Evolutionary conservation across 2,888 invertebrate species (phyloP), one percentile per base, ranked within the genome.

Genomic region (Cheilosia grossa): DNA sequence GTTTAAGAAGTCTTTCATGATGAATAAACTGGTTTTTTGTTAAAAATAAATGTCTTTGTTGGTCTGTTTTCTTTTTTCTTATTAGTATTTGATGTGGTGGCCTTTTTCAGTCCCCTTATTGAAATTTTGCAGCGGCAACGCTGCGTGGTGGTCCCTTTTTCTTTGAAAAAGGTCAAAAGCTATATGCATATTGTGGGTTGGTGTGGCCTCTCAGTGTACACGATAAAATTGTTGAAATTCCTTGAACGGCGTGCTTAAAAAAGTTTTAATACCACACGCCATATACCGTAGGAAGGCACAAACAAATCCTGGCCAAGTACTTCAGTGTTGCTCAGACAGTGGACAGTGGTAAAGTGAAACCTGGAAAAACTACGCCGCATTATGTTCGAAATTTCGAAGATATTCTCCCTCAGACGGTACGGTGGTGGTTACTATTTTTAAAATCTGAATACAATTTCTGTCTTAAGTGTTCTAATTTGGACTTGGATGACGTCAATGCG

Each of bases 381-480:
- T 88, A 90, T 91, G 91, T 91, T 91, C 80, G 91, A 91, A 69
- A 89, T 91, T 85, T 90, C 91, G 2, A 91, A 91, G 64, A 67
- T 91, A 81, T 91, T 91, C 87, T 88, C 90, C 53, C 77, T 91
- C 81, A 88, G 90, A 86, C 90, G 91, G 91, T 91, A 89, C 89
- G 90, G 17, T 21, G 58, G 61, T 59, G 70, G n/a, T 63, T 33
- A 6, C n/a, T 44, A 6, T 42, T 30, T 44, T 37, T 24, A 19
- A 59, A 70, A 51, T 44, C 30, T 4, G 19, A 56, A 17, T 44
- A 44, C 72, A 59, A 5, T 56, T 44, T 63, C 6, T 21, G 40
- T 10, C 54, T 37, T 13, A 4, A 37, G 63, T 58, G 67, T 49
- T 56, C 54, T 30, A 81, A 77, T 80, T 85, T 58, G 37, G 66